Evolutionary conservation across 1,140 invertebrate genomes (phyloP).

Genomic region (Euwallacea fornicatus): DNA sequence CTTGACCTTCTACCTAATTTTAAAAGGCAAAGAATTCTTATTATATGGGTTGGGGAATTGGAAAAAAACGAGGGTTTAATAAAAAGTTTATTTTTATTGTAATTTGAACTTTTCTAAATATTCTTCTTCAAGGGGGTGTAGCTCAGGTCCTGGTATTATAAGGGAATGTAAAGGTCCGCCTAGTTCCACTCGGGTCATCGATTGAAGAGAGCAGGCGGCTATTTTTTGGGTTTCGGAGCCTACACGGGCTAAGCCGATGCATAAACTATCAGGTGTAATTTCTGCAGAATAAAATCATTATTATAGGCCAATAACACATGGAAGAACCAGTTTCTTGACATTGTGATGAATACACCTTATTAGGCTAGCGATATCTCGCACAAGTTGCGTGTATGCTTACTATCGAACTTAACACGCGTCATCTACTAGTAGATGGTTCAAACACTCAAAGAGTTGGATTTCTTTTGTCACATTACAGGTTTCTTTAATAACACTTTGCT

Average conservation of each 20-base stretch:
- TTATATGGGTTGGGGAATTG: not conserved
- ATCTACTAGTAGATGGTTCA: no score
- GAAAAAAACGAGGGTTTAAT: not conserved
- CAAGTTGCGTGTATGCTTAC: no score
- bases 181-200: slow-evolving; percentile 78
- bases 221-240: slow-evolving; percentile 86
- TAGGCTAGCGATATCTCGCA: no score
- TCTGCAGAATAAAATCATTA: slow-evolving; percentile 30
- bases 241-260: slow-evolving; percentile 85
- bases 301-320: no score
- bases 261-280: slow-evolving; percentile 37
- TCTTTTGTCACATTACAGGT: no score
- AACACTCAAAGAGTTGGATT: no score
- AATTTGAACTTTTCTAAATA: slow-evolving; percentile 71
- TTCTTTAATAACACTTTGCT: no score
- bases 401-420: no score
- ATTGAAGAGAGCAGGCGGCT: slow-evolving; percentile 66
- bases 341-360: no score
- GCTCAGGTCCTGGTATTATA: slow-evolving; percentile 76
- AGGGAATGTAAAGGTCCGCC: slow-evolving; percentile 92
- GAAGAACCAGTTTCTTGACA: no score
- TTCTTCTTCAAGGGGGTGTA: slow-evolving; percentile 92
- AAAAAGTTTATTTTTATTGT: not conserved
- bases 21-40: not conserved
- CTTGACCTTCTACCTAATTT: not conserved